phyloP scores from a whole-genome alignment of 2,797 vertebrate species.

The Pangasius krempfi region DNA sequence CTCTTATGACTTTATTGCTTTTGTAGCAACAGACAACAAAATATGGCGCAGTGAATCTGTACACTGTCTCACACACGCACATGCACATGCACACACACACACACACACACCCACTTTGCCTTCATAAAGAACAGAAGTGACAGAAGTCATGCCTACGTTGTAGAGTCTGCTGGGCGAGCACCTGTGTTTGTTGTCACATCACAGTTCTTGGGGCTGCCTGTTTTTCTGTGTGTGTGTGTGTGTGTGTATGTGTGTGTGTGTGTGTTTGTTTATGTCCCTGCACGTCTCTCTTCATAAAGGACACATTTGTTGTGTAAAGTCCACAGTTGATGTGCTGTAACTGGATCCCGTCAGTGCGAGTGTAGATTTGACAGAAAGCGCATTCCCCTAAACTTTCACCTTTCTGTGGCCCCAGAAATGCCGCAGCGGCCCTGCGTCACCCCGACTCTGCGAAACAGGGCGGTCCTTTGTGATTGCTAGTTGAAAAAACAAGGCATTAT shows the following conservation, averaged over 20 bases:
- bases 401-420: slow-evolving; percentile 75
- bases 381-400: slow-evolving; percentile 71
- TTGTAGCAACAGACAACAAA: not conserved
- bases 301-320: slow-evolving; percentile 48
- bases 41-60: slow-evolving; percentile 2
- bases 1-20: not conserved
- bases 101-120: not conserved
- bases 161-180: slow-evolving; percentile 4
- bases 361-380: slow-evolving; percentile 33
- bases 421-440: slow-evolving; percentile 70
- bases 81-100: not conserved
- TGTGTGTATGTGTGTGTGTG: slow-evolving; percentile 25
- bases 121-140: slow-evolving; percentile 43
- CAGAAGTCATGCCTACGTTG: slow-evolving; percentile 44
- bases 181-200: slow-evolving; percentile 54
- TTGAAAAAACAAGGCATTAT: slow-evolving; percentile 96
- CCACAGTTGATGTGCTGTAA: slow-evolving; percentile 14
- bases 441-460: slow-evolving; percentile 71
- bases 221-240: slow-evolving; percentile 10
- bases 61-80: slow-evolving; percentile 24
- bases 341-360: not conserved
- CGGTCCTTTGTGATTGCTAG: slow-evolving; percentile 83
- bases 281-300: slow-evolving; percentile 49
- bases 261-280: not conserved
- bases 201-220: slow-evolving; percentile 17